Evolutionary conservation across 2,113 vertebrate genomes (phyloP), one percentile per base, ranked within the genome.

Genomic region (Pelecanoides urinatrix): DNA sequence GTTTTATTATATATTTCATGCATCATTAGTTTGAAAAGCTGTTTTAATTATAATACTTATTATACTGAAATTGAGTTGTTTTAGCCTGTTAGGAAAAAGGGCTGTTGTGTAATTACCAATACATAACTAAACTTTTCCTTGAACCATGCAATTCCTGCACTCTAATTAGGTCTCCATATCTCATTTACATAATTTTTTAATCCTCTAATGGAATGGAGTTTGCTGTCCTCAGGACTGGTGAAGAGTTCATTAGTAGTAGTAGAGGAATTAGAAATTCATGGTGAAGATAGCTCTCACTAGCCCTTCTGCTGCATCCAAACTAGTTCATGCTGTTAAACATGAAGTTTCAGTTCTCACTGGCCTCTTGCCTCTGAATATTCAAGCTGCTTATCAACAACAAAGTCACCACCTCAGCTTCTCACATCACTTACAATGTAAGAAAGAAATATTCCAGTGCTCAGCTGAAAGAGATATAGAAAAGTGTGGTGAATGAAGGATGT

Each of bases 41-140:
- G 70, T 79, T 96, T 92, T 86, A 91, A 96, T 97, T 95, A 94
- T 76, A 81, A 75, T 62, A 85, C 38, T 91, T 92, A 94, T 62
- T 90, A 91, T 91, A 62, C 62, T 88, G 50, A 96, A 97, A 95
- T 91, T 16, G 74, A 86, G 53, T 95, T 95, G 80, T 3, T 95
- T 95, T 92, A 96, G 67, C 45, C 70, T 88, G 53, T 86, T 90
- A 94, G 50, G 50, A 80, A 94, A 92, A 88, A 89, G 3, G 14
- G 29, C 38, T 93, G 58, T 83, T 92, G 45, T 94, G 77, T 87
- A 97, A 94, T 95, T 96, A 92, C 62, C 15, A 11, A 73, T 83
- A 88, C n/a, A 66, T 70, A 91, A 94, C 74, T 88, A 86, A 91
- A 94, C 89, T 92, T 92, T 94, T 66, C 50, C 71, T 76, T 91